Conservation (phyloP, 1,140 invertebrate species). For the Pectinophora gossypiella region DNA sequence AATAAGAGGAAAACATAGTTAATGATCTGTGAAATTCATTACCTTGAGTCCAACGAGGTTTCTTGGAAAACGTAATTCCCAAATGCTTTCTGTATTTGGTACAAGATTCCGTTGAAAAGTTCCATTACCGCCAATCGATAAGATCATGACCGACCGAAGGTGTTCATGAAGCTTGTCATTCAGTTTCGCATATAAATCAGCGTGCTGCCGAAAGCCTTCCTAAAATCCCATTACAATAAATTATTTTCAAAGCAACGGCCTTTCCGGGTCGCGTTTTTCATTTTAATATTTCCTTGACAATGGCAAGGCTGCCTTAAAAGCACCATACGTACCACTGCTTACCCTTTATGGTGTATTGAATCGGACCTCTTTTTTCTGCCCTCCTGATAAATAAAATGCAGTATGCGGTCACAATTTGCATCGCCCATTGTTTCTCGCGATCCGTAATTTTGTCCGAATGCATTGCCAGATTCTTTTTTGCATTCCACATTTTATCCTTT, state of each 20-base stretch:
- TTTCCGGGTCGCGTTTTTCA: constrained; percentile 35
- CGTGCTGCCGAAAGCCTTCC: background rate
- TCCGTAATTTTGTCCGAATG: constrained; percentile 57
- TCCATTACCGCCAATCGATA: too few relatives aligned
- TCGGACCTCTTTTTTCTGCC: constrained; percentile 53
- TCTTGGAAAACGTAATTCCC: too few relatives aligned
- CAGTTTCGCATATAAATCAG: too few relatives aligned
- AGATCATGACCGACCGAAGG: too few relatives aligned
- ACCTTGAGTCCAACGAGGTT: too few relatives aligned
- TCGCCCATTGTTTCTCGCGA: constrained; percentile 59
- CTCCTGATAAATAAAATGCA: constrained; percentile 47
- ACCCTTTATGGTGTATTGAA: constrained; percentile 57
- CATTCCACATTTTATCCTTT: constrained; percentile 20
- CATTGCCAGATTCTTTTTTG: constrained; percentile 38
- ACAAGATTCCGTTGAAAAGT: too few relatives aligned
- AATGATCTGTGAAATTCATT: too few relatives aligned
- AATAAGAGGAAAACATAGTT: background rate
- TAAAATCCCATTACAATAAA: background rate
- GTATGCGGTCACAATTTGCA: constrained; percentile 52
- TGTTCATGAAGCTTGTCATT: too few relatives aligned
- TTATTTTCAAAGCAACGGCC: constrained; percentile 2
- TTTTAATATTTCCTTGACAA: constrained; percentile 47
- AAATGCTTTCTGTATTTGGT: too few relatives aligned
- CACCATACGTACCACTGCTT: constrained; percentile 28
- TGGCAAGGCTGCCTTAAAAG: constrained; percentile 44